phyloP scores from a whole-genome alignment of 2,888 invertebrate species.

The Flabesymbios commensalis region DNA sequence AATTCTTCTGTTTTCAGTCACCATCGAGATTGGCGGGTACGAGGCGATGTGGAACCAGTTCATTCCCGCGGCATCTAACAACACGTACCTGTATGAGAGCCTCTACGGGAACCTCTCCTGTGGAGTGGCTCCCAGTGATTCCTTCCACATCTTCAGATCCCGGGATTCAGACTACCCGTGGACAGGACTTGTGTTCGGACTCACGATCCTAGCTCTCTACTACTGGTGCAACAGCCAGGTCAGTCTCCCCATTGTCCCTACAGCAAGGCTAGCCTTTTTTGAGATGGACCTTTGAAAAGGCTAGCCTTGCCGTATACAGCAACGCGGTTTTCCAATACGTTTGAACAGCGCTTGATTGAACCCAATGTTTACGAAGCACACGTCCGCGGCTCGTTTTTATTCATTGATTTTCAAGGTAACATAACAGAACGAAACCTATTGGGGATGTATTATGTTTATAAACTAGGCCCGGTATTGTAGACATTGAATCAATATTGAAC shows the following conservation, averaged over 20 bases:
- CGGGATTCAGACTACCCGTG: constrained; percentile 35
- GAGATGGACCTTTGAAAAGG: too few species aligned
- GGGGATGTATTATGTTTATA: too few species aligned
- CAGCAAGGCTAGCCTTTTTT: background rate
- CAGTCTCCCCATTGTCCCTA: background rate
- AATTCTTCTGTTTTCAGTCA: constrained; percentile 35
- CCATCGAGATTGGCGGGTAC: constrained; percentile 63
- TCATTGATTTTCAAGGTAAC: too few species aligned
- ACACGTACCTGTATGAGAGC: constrained; percentile 35
- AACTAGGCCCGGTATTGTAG: too few species aligned
- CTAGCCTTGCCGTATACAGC: too few species aligned
- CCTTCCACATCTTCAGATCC: constrained; percentile 35
- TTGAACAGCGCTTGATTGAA: too few species aligned
- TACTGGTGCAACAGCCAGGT: constrained; percentile 37
- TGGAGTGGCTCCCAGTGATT: constrained; percentile 33
- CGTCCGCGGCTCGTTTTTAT: too few species aligned
- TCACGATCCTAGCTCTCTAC: constrained; percentile 29
- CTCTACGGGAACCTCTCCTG: constrained; percentile 26
- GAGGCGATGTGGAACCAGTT: constrained; percentile 58
- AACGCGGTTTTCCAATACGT: too few species aligned
- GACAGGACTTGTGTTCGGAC: constrained; percentile 35
- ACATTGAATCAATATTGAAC: too few species aligned
- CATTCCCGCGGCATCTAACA: constrained; percentile 57
- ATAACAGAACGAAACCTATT: too few species aligned
- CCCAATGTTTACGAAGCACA: too few species aligned